A percentile compares a stretch with the other conserved stretches of the same genome.
These are phyloP conservation scores for Malurus leucopterus DNA, from an alignment of 2,797 vertebrate genomes.

Conservation along the genomic window DNA sequence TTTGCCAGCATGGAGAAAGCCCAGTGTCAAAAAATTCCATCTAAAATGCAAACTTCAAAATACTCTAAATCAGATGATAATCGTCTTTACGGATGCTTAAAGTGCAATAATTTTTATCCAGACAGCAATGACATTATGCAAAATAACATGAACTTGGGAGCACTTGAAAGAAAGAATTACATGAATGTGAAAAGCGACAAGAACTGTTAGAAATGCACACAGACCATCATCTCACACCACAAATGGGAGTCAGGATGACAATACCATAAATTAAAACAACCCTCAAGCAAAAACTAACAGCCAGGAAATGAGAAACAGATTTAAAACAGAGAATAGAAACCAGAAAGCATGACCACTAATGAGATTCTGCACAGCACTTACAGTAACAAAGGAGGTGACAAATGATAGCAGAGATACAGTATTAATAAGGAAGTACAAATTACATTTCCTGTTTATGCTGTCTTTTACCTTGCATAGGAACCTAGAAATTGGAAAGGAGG, in stretches of 20 bases:
- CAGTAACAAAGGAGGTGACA: conserved; percentile 48
- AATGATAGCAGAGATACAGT: conserved; percentile 29
- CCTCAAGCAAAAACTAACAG: conserved; percentile 48
- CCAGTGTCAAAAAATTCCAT: neutral
- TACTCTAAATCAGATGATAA: neutral
- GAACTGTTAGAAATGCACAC: conserved; percentile 27
- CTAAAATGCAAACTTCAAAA: neutral
- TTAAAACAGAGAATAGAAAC: conserved; percentile 50
- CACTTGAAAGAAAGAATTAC: conserved; percentile 35
- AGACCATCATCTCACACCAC: conserved; percentile 14
- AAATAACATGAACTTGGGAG: conserved; percentile 25
- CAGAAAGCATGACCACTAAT: conserved; percentile 61
- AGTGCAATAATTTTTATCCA: conserved; percentile 18
- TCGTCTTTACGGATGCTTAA: neutral
- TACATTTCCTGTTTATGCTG: conserved; percentile 17
- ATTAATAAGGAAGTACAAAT: conserved; percentile 36
- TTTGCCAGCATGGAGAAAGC: neutral
- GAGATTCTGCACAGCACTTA: conserved; percentile 46
- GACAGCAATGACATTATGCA: conserved; percentile 18
- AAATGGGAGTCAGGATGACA: conserved; percentile 51
- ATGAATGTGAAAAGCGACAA: conserved; percentile 15
- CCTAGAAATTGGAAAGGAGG: neutral
- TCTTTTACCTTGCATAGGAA: neutral
- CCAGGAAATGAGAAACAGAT: conserved; percentile 56
- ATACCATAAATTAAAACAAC: conserved; percentile 49